Evolutionary conservation across 2,888 invertebrate genomes (phyloP), one percentile per base, ranked within the genome.

Genomic region (Agrilus cyanescens): DNA sequence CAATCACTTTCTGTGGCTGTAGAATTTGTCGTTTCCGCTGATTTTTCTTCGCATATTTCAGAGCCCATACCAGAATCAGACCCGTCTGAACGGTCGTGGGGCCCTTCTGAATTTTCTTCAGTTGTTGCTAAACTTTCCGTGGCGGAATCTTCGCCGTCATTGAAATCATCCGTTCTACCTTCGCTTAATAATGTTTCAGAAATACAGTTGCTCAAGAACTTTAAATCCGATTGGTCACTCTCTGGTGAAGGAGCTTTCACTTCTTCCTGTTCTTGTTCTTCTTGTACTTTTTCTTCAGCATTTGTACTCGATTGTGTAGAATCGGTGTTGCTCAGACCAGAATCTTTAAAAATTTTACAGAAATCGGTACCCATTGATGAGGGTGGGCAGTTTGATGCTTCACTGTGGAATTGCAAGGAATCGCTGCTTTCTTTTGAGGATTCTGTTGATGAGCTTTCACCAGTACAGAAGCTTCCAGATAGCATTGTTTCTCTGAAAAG

Each of bases 21-120:
- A 8, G 52, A 47, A 18, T 51, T 43, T 20, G 47, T 47, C 4
- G 57, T 44, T 25, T 54, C 54, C 4, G 46, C 53, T 43, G 61
- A 62, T 25, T 57, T 49, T 54, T 80, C 81, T 48, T 82, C 81
- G 42, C 72, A 70, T 41, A 80, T 73, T 66, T 88, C 88, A 30
- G 81, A 80, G 4, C 87, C 87, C 25, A 88, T 64, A 0, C 88
- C 88, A 0, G 86, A 88, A 65, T 88, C 88, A 40, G 87, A 87
- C 7, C 86, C 85, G 59, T 87, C 86, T 33, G 85, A 85, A 42
- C 84, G 73, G 48, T 77, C 77, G 57, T 78, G 78, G 29, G 64
- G 75, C 57, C 78, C 77, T 60, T 78, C 78, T 53, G 72, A 74
- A 38, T 57, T 54, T 49, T 68, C 62, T 45, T 75, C 74, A 44